Conservation (phyloP, 2,888 invertebrate genomes). For the Trisateles emortualis region DNA sequence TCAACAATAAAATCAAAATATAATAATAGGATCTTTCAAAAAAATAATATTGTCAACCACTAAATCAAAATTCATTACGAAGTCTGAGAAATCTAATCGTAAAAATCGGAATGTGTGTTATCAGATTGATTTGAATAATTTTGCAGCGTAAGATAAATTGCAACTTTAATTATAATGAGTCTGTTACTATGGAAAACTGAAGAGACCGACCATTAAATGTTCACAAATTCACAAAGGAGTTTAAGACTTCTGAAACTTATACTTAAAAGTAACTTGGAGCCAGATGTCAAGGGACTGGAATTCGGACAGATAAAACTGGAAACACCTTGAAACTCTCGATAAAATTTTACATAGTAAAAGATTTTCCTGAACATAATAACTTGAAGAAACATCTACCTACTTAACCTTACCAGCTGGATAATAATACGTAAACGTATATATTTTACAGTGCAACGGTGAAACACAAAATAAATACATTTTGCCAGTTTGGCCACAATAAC, state of each 20-base stretch:
- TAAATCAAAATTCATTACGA: too few species aligned
- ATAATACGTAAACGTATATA: not conserved
- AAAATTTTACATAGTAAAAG: not conserved
- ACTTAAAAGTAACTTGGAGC: not conserved
- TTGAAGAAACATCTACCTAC: too few species aligned
- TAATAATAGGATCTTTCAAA: too few species aligned
- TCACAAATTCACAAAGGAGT: constrained; percentile 1
- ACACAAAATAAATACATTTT: constrained; percentile 18
- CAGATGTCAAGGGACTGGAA: not conserved
- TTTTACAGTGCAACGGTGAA: constrained; percentile 7
- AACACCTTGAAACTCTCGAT: constrained; percentile 1
- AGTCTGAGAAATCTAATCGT: too few species aligned
- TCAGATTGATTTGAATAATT: too few species aligned
- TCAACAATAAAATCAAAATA: too few species aligned
- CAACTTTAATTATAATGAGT: too few species aligned
- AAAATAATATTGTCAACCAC: too few species aligned
- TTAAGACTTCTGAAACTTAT: not conserved
- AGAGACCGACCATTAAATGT: not conserved
- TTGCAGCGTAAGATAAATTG: too few species aligned
- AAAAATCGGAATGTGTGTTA: too few species aligned
- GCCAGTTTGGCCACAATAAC: constrained; percentile 19
- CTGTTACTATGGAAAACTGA: not conserved
- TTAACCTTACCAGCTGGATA: too few species aligned
- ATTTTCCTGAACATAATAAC: not conserved
- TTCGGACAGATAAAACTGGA: not conserved